Evolutionary conservation across 2,797 vertebrate species (phyloP), one percentile per base, ranked within the genome.

Genomic region (Capromys pilorides): DNA sequence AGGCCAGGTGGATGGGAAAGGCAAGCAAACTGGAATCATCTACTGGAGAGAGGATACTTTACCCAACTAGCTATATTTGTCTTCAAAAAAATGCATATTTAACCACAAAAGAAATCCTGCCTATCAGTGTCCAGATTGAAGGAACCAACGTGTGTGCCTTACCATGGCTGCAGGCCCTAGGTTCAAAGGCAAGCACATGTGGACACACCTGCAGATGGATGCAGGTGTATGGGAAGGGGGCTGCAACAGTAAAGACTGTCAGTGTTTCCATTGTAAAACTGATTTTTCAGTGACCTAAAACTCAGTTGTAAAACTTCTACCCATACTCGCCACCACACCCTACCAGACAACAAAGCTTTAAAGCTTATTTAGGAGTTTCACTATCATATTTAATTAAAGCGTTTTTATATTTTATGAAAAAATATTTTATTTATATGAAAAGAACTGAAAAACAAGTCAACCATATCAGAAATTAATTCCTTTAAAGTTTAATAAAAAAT

Each of bases 271-370:
- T n/a, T 94, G 5, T 19, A 95, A 96, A 97, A 95, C 41, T 39
- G 87, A 69, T 96, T 97, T 97, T 97, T 91, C 78, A 96, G 89
- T 75, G 90, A 94, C 94, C 96, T 97, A 96, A 97, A 98, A 96
- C 31, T 81, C 93, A 78, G 39, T 81, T 94, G 90, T 92, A 95
- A 97, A 96, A 97, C 86, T 97, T 95, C 78, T 92, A 54, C 90
- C 62, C 95, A 49, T 16, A 13, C 69, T 73, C 31, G 14, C 62
- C 26, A 54, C 79, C 64, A 14, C 5, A 73, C 57, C 22, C 1
- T 24, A 12, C 8, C 57, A 4, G 21, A 14, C 18, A 93, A 86
- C 67, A 78, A 93, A 67, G n/a, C 82, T 88, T 41, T 94, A 78
- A 88, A 66, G 88, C 54, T 83, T 83, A 57, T 62, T 90, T 88